Evolutionary conservation across 2,113 vertebrate genomes (phyloP).

Genomic region (Phrynocephalus versicolor): DNA sequence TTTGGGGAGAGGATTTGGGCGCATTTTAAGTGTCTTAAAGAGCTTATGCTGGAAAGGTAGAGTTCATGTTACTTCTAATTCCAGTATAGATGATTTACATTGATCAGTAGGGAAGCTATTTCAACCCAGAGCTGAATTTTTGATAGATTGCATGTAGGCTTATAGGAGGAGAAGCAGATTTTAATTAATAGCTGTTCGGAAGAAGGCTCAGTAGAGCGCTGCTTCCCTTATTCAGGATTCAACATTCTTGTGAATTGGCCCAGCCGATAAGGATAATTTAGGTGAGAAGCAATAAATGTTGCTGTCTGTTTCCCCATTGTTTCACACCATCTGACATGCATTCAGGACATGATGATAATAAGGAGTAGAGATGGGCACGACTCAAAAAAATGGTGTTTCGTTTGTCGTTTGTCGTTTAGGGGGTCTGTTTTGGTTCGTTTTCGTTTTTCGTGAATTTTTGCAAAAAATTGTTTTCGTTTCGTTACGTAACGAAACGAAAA

Average conservation of each 20-base stretch:
- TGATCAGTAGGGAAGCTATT: not conserved
- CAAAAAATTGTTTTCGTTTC: too few species aligned
- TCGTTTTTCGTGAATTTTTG: too few species aligned
- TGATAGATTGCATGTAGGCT: not conserved
- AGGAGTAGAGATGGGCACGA: too few species aligned
- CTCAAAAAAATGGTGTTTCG: too few species aligned
- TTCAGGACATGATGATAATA: too few species aligned
- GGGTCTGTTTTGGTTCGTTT: too few species aligned
- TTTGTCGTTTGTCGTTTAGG: too few species aligned
- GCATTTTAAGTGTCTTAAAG: constrained; percentile 1
- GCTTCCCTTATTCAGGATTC: not conserved
- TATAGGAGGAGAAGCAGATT: not conserved
- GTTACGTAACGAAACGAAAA: too few species aligned
- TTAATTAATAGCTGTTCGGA: not conserved
- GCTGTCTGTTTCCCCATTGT: not conserved
- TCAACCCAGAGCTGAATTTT: not conserved
- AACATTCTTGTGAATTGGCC: not conserved
- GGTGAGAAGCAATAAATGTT: not conserved
- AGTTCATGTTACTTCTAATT: not conserved
- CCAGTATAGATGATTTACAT: not conserved
- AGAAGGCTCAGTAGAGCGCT: too few species aligned
- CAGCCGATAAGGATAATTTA: not conserved
- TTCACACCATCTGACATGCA: too few species aligned
- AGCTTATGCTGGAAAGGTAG: constrained; percentile 1
- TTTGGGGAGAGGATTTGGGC: too few species aligned